Percentiles rank a stretch among this genome's conserved stretches.
Evolutionary conservation across 2,888 invertebrate species (phyloP).

Genomic region (Dicyrtomina minuta): DNA sequence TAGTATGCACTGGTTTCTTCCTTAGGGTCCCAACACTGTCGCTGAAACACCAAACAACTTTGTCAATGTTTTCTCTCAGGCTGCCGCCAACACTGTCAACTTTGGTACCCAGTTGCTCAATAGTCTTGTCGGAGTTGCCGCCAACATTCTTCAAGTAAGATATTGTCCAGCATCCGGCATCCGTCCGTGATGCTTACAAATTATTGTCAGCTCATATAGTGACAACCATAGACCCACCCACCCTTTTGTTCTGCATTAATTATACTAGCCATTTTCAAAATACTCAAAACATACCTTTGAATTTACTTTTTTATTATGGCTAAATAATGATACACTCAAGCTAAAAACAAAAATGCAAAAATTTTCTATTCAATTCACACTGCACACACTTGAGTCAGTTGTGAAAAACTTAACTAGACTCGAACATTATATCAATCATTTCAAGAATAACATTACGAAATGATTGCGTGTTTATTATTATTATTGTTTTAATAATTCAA

Average conservation of each 20-base stretch:
- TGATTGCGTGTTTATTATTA: too few relatives aligned
- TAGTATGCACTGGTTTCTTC: slow-evolving; percentile 35
- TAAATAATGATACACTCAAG: too few relatives aligned
- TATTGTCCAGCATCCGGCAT: slow-evolving; percentile 4
- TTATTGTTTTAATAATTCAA: too few relatives aligned
- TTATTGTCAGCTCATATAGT: not conserved
- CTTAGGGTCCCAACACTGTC: slow-evolving; percentile 51
- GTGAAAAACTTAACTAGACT: not conserved
- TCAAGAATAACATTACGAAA: too few relatives aligned
- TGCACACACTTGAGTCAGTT: not conserved
- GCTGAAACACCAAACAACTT: slow-evolving; percentile 54
- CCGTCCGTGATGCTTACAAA: slow-evolving; percentile 7
- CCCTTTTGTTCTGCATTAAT: not conserved
- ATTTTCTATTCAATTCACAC: not conserved
- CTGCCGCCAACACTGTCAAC: slow-evolving; percentile 54
- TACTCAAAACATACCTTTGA: not conserved
- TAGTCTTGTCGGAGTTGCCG: slow-evolving; percentile 53
- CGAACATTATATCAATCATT: not conserved
- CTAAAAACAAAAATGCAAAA: not conserved
- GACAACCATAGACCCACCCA: not conserved
- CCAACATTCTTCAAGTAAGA: slow-evolving; percentile 53
- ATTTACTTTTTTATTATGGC: too few relatives aligned
- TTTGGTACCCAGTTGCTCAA: slow-evolving; percentile 54
- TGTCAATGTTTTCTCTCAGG: slow-evolving; percentile 54
- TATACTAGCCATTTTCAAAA: not conserved